Evolutionary conservation across 2,113 vertebrate genomes (phyloP).

Genomic region (Centropristis striata): DNA sequence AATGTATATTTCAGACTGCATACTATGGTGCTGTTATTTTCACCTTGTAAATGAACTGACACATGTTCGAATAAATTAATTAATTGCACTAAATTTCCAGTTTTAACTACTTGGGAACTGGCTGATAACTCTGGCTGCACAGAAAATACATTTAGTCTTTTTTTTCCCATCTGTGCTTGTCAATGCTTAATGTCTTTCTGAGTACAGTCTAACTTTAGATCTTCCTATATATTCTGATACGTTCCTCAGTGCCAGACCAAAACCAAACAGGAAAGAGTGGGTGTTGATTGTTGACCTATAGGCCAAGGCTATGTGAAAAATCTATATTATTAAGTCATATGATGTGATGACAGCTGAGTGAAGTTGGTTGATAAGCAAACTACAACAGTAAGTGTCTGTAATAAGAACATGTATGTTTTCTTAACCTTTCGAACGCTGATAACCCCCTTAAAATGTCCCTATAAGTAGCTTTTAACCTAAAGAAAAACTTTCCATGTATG

Average conservation of each 20-base stretch:
- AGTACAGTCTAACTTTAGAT: background rate
- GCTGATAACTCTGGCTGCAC: background rate
- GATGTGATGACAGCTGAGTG: constrained; percentile 34
- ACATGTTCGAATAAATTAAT: background rate
- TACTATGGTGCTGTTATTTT: too few species aligned
- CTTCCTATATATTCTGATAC: constrained; percentile 7
- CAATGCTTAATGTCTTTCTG: background rate
- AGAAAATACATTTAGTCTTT: background rate
- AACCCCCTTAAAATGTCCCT: background rate
- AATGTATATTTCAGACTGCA: background rate
- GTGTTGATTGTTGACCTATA: background rate
- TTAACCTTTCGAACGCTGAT: constrained; percentile 5
- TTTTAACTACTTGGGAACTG: background rate
- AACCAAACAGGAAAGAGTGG: constrained; percentile 11
- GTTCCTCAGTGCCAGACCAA: constrained; percentile 4
- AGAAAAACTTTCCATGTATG: constrained; percentile 11
- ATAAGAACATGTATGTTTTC: constrained; percentile 16
- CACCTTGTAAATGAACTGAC: background rate
- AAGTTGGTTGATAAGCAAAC: constrained; percentile 7
- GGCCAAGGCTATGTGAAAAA: constrained; percentile 2
- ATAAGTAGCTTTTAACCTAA: background rate
- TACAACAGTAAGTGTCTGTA: constrained; percentile 11
- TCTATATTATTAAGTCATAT: constrained; percentile 12
- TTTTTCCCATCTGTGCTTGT: constrained; percentile 1
- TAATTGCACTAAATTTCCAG: too few species aligned